Conservation (phyloP, 2,797 vertebrate species). For the Phrynocephalus forsythii region DNA sequence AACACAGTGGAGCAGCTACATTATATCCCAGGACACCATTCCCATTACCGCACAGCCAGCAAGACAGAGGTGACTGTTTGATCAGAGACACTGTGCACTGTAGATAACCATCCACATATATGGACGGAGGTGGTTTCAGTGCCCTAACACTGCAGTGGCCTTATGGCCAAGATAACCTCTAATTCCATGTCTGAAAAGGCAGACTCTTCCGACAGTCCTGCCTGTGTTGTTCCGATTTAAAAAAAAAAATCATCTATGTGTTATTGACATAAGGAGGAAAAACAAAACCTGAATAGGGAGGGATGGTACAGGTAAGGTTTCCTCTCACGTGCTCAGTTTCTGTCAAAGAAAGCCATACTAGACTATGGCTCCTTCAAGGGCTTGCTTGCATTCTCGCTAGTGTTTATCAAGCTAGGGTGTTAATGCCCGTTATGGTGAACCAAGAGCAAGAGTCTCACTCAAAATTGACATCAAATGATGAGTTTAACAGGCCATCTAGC, state of each 20-base stretch:
- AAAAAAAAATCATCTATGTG: constrained; percentile 47
- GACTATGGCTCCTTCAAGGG: constrained; percentile 70
- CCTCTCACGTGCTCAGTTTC: constrained; percentile 64
- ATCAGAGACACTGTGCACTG: constrained; percentile 71
- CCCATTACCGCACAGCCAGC: constrained; percentile 97
- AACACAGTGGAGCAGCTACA: constrained; percentile 98
- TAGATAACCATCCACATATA: constrained; percentile 67
- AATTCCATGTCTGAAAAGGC: constrained; percentile 70
- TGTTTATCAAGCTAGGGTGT: constrained; percentile 39
- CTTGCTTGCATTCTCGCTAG: constrained; percentile 57
- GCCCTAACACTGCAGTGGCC: constrained; percentile 76
- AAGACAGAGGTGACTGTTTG: constrained; percentile 99
- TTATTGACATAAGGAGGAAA: constrained; percentile 47
- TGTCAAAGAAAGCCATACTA: constrained; percentile 73
- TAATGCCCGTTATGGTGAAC: constrained; percentile 29
- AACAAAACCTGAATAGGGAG: constrained; percentile 39
- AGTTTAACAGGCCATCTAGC: constrained; percentile 10
- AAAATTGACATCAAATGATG: constrained; percentile 16
- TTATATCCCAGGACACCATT: constrained; percentile 93
- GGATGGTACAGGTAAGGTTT: constrained; percentile 34
- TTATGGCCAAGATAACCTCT: constrained; percentile 79
- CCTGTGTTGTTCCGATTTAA: constrained; percentile 44
- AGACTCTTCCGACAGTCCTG: constrained; percentile 70
- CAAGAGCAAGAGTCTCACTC: constrained; percentile 26
- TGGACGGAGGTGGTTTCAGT: constrained; percentile 75